Evolutionary conservation across 2,797 vertebrate genomes (phyloP).

Genomic region (Pseudochirops cupreus): DNA sequence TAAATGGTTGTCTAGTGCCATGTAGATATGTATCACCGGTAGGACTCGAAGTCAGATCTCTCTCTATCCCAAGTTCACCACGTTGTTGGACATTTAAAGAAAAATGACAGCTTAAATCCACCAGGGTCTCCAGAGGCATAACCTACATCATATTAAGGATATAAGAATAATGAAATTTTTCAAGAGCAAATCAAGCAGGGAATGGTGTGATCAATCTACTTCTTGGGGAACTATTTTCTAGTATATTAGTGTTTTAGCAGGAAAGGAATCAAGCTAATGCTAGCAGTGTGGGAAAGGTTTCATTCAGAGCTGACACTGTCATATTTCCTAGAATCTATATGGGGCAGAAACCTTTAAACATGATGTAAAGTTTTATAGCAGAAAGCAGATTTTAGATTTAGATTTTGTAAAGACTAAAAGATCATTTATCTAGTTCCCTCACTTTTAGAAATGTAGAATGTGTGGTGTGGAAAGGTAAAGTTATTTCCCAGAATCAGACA

Average conservation of each 20-base stretch:
- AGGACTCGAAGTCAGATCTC: background rate
- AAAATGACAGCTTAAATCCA: background rate
- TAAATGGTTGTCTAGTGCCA: background rate
- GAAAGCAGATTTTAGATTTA: background rate
- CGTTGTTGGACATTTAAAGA: background rate
- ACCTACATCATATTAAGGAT: background rate
- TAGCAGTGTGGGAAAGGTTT: background rate
- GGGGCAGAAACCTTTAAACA: background rate
- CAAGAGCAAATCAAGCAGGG: background rate
- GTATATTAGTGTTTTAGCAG: background rate
- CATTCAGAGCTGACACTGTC: background rate
- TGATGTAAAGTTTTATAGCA: background rate
- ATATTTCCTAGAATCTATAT: background rate
- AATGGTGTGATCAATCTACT: background rate
- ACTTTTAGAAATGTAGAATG: background rate
- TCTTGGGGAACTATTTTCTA: background rate
- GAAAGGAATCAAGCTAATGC: background rate
- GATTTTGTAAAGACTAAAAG: background rate
- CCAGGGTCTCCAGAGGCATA: background rate
- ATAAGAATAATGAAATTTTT: background rate
- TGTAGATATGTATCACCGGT: background rate
- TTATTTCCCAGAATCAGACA: constrained; percentile 4
- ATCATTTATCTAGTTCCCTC: background rate
- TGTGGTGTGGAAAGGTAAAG: constrained; percentile 35
- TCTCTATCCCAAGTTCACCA: background rate